Conservation (phyloP, 1,140 invertebrate species). For the Panulirus ornatus region DNA sequence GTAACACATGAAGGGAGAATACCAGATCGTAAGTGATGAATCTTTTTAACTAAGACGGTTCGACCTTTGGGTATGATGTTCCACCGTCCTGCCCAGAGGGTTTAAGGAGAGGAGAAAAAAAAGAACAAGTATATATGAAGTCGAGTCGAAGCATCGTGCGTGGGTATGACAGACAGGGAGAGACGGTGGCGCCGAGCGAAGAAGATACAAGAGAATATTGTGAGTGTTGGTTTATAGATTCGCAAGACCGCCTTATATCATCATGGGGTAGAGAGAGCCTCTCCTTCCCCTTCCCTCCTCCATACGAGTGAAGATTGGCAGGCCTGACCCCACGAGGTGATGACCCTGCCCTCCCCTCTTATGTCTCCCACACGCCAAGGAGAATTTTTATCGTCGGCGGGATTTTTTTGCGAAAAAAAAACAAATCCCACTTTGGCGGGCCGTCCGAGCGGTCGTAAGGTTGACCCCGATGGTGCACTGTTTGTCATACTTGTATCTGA, state of each 20-base stretch:
- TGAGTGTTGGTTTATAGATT: too few species aligned
- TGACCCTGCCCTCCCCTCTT: not conserved
- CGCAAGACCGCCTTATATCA: too few species aligned
- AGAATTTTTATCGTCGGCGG: not conserved
- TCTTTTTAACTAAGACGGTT: too few species aligned
- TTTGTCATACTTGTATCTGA: slow-evolving; percentile 25
- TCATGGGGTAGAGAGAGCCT: too few species aligned
- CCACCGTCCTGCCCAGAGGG: too few species aligned
- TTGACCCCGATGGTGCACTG: slow-evolving; percentile 15
- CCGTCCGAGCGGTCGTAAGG: not conserved
- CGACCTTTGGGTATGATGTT: too few species aligned
- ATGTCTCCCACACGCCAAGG: slow-evolving; percentile 4
- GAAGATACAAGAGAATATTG: not conserved
- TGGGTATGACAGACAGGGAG: not conserved
- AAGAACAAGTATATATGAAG: not conserved
- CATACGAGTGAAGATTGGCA: not conserved
- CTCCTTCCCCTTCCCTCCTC: too few species aligned
- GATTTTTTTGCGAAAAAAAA: slow-evolving; percentile 23
- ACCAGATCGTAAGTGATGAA: too few species aligned
- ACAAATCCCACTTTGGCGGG: slow-evolving; percentile 7
- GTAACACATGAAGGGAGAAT: too few species aligned
- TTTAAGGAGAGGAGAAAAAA: not conserved
- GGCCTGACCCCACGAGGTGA: not conserved
- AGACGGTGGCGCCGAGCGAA: not conserved
- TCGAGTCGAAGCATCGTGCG: not conserved